Conservation (phyloP, 2,113 vertebrate genomes). For the Natator depressus region DNA sequence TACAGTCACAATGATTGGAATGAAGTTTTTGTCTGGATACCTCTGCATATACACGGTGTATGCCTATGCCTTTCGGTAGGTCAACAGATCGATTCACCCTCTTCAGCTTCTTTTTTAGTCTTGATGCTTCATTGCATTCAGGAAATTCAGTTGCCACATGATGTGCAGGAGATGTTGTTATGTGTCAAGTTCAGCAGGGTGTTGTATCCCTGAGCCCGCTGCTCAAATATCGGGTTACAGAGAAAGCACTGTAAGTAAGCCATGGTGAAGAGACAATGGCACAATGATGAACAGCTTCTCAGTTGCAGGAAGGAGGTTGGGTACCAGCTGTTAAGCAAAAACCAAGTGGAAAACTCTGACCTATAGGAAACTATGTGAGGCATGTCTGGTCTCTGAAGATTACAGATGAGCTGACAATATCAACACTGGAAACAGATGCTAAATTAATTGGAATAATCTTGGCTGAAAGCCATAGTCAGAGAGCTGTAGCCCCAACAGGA, state of each 20-base stretch:
- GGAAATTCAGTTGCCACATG: background rate
- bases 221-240: background rate
- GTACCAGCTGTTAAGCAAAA: slow-evolving; percentile 78
- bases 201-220: background rate
- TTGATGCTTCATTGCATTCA: background rate
- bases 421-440: slow-evolving; percentile 74
- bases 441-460: slow-evolving; percentile 72
- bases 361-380: slow-evolving; percentile 80
- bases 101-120: background rate
- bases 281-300: slow-evolving; percentile 34
- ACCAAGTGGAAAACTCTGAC: slow-evolving; percentile 83
- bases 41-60: accelerated
- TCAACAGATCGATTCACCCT: background rate
- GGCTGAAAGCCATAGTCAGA: slow-evolving; percentile 51
- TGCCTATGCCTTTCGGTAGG: accelerated
- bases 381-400: slow-evolving; percentile 63
- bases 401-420: slow-evolving; percentile 56
- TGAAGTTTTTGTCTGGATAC: accelerated
- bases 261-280: background rate
- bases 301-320: slow-evolving; percentile 67
- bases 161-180: slow-evolving; percentile 3
- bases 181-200: background rate
- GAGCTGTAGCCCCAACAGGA: background rate
- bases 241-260: background rate
- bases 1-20: accelerated